Conservation (phyloP, 2,888 invertebrate genomes). For the Tetheella fluctuosa region DNA sequence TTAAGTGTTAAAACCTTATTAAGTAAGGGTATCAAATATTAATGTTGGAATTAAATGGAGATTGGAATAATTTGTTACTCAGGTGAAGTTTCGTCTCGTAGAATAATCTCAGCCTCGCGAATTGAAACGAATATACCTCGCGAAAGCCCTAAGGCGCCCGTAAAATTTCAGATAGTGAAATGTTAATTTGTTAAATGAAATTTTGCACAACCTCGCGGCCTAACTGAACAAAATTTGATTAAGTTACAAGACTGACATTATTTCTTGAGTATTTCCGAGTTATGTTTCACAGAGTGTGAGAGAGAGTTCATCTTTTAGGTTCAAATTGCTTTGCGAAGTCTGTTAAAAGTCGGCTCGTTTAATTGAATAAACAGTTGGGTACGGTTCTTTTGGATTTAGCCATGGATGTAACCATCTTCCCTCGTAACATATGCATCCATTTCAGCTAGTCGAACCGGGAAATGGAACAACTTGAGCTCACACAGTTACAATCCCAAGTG, state of each 20-base stretch:
- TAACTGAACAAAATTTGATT: conserved; percentile 78
- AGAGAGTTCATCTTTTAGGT: conserved; percentile 26
- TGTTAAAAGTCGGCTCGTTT: conserved; percentile 51
- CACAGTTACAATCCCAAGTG: conserved; percentile 38
- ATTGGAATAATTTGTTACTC: not conserved
- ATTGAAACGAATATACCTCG: conserved; percentile 43
- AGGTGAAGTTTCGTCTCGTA: conserved; percentile 12
- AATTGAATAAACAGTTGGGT: conserved; percentile 42
- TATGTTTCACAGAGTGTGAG: conserved; percentile 34
- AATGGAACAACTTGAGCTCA: conserved; percentile 28
- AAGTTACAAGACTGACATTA: conserved; percentile 74
- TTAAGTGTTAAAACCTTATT: no score
- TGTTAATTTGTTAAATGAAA: conserved; percentile 77
- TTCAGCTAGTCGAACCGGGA: conserved; percentile 20
- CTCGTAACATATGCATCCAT: conserved; percentile 31
- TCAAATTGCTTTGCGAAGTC: conserved; percentile 57
- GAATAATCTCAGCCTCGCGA: conserved; percentile 12
- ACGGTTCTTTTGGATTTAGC: not conserved
- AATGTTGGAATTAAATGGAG: not conserved
- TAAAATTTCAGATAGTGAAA: conserved; percentile 74
- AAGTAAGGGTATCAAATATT: no score
- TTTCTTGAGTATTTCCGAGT: conserved; percentile 50
- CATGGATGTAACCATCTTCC: not conserved
- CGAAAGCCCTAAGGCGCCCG: conserved; percentile 57
- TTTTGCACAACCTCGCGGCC: conserved; percentile 51